These are phyloP conservation scores for Hydractinia echinata DNA, from an alignment of 30 jellyfish, hydroid and myxozoan species.

Conservation along the genomic window DNA sequence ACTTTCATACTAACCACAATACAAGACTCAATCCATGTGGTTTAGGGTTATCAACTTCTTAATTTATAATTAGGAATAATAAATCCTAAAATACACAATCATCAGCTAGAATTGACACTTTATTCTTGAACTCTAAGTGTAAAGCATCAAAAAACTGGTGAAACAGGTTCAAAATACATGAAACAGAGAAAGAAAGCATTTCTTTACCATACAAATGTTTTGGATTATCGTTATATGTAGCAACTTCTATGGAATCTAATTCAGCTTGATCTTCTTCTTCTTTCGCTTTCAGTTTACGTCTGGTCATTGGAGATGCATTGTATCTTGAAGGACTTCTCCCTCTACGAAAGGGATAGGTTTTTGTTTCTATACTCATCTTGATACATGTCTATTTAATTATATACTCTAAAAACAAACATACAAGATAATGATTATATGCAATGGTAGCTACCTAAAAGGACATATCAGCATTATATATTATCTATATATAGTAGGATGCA, in stretches of 20 bases:
- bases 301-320: background rate
- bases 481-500: no score
- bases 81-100: no score
- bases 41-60: no score
- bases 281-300: slow-evolving; percentile 3
- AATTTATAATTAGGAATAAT: no score
- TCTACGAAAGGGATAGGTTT: slow-evolving; percentile 1
- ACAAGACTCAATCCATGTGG: no score
- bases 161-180: background rate
- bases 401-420: background rate
- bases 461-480: no score
- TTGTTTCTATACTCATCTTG: slow-evolving; percentile 3
- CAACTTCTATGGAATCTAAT: background rate
- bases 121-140: no score
- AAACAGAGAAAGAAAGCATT: background rate
- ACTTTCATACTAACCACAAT: no score
- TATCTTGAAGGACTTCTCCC: slow-evolving; percentile 4
- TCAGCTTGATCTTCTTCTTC: slow-evolving; percentile 16
- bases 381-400: background rate
- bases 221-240: slow-evolving; percentile 24
- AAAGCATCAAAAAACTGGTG: no score
- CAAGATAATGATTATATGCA: no score
- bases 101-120: no score
- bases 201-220: slow-evolving; percentile 11
- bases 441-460: no score